Base-by-base conservation (phyloP, 2,797 vertebrate genomes). In the Setipinna tenuifilis region DNA sequence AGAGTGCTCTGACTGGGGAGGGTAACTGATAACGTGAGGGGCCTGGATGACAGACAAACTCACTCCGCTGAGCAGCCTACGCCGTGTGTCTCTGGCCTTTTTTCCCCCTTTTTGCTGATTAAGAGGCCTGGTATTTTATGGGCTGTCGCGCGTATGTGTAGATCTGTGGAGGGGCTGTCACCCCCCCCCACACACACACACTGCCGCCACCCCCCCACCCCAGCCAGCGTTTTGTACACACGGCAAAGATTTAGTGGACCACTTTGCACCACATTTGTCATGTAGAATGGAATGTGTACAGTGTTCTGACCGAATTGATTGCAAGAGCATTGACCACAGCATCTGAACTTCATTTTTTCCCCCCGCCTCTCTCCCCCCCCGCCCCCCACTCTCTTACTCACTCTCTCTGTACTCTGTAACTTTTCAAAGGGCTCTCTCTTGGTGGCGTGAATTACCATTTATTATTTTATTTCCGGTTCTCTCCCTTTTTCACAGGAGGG, bases 31-130 rank as follows among this genome's bases (percentile, higher is more conserved):
- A 35, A 78, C 17, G 44, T 31, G 16, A 14, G 71, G 71, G 71
- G 35, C 19, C 35, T 31, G 31, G 71, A 78, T 78, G 71, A 78
- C 71, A 78, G 31, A 78, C 65, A 31, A 31, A 35, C 71, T 78
- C 71, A n/a, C 17, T 5, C 31, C 35, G 50, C 50, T 9, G 7
- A 78, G 71, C 17, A 81, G 31, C 68, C 1, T 10, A 41, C 1
- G 0, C 25, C 6, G 57, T n/a, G 84, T 61, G 81, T 85, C 3
- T 78, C 87, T 83, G 90, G 90, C 89, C 90, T 78, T 91, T 92
- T 90, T 90, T 88, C 90, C 94, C 90, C 89, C 90, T 78, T 91
- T 92, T 90, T 90, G 88, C 90, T 94, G 93, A 95, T 94, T 93
- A 94, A 94, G 91, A 92, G 88, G 88, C 91, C 88, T 87, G 81